phyloP scores from a whole-genome alignment of 2,113 vertebrate genomes.

The Peromyscus maniculatus region DNA sequence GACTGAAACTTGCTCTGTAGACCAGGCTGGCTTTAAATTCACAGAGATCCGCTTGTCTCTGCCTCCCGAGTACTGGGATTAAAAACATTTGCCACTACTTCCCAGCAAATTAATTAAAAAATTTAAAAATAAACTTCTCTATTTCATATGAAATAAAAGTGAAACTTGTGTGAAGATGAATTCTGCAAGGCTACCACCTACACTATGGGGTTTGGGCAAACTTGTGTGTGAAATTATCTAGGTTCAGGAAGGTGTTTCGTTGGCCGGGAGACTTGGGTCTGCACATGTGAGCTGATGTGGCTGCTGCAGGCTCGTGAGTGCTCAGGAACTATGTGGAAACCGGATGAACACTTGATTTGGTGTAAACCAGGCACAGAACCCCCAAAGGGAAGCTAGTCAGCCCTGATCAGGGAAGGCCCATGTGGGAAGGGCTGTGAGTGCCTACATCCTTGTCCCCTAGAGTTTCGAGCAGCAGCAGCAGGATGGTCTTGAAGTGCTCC shows the following conservation, averaged over 20 bases:
- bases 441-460: conserved; percentile 98
- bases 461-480: conserved; percentile 97
- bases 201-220: neutral
- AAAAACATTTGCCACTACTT: neutral
- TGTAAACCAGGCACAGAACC: neutral
- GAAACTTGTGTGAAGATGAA: neutral
- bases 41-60: neutral
- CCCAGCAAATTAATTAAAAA: neutral
- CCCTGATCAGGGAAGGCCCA: neutral
- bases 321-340: neutral
- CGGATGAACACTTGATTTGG: neutral
- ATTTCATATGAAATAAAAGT: neutral
- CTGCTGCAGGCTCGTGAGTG: neutral
- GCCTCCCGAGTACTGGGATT: neutral
- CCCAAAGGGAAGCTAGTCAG: neutral
- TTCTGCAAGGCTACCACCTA: neutral
- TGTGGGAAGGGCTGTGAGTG: neutral
- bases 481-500: conserved; percentile 99
- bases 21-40: neutral
- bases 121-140: neutral
- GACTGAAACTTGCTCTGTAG: neutral
- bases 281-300: too few species aligned
- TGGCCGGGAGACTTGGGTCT: neutral
- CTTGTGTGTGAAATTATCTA: neutral
- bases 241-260: neutral